Evolutionary conservation across 2,888 invertebrate genomes (phyloP), one percentile per base, ranked within the genome.

Genomic region (Eucera pruinosa): DNA sequence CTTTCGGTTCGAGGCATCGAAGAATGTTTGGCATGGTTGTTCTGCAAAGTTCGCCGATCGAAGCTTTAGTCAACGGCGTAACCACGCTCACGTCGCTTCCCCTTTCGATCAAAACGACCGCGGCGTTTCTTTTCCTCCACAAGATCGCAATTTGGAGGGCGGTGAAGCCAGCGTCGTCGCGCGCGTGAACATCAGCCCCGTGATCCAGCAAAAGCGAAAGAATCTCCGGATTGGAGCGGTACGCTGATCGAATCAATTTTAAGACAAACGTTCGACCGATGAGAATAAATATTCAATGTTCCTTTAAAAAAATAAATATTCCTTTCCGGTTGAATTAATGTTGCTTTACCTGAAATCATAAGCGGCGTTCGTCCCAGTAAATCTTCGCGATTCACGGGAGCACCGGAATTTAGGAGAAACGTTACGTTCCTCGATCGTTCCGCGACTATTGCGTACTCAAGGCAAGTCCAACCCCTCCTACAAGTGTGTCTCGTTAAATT

Each of bases 391-490:
- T 86, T 64, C 6, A 84, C 48, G 1, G 54, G 23, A 3, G 72
- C 45, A 15, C 80, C 78, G 2, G 27, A 20, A 15, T 87, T 74
- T 33, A 88, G 57, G 7, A 88, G 74, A 20, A 67, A 64, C 1
- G 11, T 15, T 3, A 88, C 76, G 39, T 87, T 88, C 48, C 61
- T 64, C 18, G 68, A 58, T 41, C 79, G 74, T 33, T 80, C 78
- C 6, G 86, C 87, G 6, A 80, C 75, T 15, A 88, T 67, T 0
- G 88, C 87, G n/a, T 87, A 82, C 9, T 76, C 78, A 9, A 88
- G 79, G 33, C 83, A 82, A 55, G 74, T 84, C 87, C 87, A 86
- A 7, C 86, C 86, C 30, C 83, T 79, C 15, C 88, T 88, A 9
- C 9, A 33, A 57, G 15, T 27, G 15, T 7, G 15, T 54, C 1